Evolutionary conservation across 2,113 vertebrate species (phyloP), one percentile per base, ranked within the genome.

Genomic region (Xenopus laevis): DNA sequence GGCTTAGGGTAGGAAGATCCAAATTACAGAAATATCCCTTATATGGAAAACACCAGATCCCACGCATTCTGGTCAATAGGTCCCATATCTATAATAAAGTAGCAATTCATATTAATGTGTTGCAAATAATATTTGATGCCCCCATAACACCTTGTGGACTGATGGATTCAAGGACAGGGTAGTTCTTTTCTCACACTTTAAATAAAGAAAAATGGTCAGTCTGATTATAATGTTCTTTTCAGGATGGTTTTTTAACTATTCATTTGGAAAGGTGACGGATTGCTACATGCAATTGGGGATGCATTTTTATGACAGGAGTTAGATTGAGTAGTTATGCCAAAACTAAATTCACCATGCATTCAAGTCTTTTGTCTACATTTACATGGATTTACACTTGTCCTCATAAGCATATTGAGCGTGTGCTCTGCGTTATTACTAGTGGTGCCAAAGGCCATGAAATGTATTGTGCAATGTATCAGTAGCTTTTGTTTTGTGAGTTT

Each of bases 321-420:
- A 81, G 89, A 91, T 88, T 93, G 90, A 89, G 88, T 89, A 84
- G 83, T 91, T 90, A 84, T 90, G 90, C 92, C 88, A 92, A 92
- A 92, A 89, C 82, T 84, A 74, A 82, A 85, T 90, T 93, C 87
- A 84, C 91, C 90, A 93, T 92, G 85, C 90, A 92, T 91, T 87
- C 94, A 93, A 89, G 91, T 93, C 90, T 94, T 94, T 94, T 94
- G 92, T 95, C 90, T 91, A 86, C 88, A 91, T 94, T 90, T 91
- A 90, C 89, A 91, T 86, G 89, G 88, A 88, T 90, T 91, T 91
- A 93, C 87, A 88, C 88, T 90, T 90, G 85, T 89, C 88, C 87
- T 83, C 84, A 86, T 89, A 87, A 90, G 94, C 93, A 95, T 91
- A 91, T 93, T 94, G 92, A 92, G 87, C 88, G 93, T 93, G 55